Percentiles rank a stretch among this genome's conserved stretches.
Conservation (phyloP, 1,140 invertebrate genomes). For the Gyrodactylus bullatarudis region DNA sequence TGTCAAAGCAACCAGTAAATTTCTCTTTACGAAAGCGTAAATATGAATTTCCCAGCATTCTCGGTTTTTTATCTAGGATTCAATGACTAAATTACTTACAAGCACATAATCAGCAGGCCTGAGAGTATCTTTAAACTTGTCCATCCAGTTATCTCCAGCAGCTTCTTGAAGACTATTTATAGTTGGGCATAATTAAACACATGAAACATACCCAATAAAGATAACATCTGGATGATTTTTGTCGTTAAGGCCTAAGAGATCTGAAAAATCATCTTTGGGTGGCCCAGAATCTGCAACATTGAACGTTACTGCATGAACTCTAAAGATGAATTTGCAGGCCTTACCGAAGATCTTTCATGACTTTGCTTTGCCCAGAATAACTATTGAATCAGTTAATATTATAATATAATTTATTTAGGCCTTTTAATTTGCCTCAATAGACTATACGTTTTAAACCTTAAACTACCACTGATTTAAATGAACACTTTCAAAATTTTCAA, state of each 20-base stretch:
- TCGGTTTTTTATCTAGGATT: neutral
- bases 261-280: neutral
- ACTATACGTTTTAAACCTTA: too few species aligned
- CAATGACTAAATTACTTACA: too few species aligned
- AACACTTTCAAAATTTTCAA: too few species aligned
- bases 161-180: neutral
- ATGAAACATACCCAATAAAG: neutral
- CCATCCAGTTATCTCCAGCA: neutral
- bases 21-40: neutral
- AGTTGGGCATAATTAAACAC: neutral
- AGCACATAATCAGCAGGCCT: neutral
- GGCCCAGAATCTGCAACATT: neutral
- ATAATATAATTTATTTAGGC: too few species aligned
- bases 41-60: neutral
- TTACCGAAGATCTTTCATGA: slow-evolving; percentile 6
- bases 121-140: neutral
- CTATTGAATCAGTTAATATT: too few species aligned
- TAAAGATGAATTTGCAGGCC: neutral
- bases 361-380: too few species aligned
- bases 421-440: too few species aligned
- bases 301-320: slow-evolving; percentile 8
- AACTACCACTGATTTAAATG: too few species aligned
- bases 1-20: neutral
- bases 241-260: neutral
- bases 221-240: neutral